Evolutionary conservation across 2,113 vertebrate species (phyloP).

Genomic region (Anseranas semipalmata): DNA sequence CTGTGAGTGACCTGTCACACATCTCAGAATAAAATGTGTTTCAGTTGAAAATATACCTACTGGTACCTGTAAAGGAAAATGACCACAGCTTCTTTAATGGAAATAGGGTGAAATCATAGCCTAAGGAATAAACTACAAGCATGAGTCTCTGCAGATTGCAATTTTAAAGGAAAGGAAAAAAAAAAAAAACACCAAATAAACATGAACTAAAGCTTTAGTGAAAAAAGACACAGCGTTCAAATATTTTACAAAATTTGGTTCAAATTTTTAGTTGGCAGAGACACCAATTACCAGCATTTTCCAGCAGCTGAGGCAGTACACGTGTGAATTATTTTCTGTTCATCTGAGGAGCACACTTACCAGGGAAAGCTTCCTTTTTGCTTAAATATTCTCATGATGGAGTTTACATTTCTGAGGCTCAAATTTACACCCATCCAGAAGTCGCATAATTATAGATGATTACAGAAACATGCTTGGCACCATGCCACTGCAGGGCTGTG

Average conservation of each 20-base stretch:
- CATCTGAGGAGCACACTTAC: neutral
- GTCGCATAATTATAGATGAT: neutral
- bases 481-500: accelerated
- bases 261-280: neutral
- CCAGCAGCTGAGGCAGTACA: accelerated
- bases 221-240: neutral
- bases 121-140: neutral
- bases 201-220: neutral
- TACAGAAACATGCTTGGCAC: neutral
- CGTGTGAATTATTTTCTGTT: neutral
- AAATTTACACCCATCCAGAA: neutral
- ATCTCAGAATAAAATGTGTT: neutral
- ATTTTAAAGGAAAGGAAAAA: neutral
- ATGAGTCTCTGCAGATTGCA: neutral
- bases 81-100: neutral
- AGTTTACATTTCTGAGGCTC: neutral
- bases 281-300: neutral
- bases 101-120: neutral
- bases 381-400: neutral
- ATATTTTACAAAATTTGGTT: neutral
- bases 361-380: neutral
- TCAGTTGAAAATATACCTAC: neutral
- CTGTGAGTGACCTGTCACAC: neutral
- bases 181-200: neutral
- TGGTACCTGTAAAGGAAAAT: neutral